phyloP scores from a whole-genome alignment of 2,113 vertebrate genomes.

The Pelvicachromis taeniatus region DNA sequence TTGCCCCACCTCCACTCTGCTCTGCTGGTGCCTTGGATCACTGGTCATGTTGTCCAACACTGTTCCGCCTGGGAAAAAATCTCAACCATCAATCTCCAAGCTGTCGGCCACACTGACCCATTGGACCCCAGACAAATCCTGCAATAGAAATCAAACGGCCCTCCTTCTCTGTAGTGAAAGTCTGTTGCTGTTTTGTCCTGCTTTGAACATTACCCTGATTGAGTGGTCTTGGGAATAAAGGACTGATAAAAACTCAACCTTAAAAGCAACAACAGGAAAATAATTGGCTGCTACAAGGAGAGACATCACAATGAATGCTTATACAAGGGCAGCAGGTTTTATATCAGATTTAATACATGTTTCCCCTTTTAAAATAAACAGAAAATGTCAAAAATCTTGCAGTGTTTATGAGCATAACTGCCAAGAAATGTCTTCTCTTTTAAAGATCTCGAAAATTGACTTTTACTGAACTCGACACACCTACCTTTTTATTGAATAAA shows the following conservation, averaged over 20 bases:
- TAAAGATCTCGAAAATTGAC: not conserved
- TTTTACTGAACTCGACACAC: not conserved
- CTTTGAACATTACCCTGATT: slow-evolving; percentile 53
- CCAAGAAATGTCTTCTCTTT: not conserved
- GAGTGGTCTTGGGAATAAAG: slow-evolving; percentile 10
- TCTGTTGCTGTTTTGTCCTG: slow-evolving; percentile 47
- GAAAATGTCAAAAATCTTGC: not conserved
- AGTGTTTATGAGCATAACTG: not conserved
- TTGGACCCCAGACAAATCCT: slow-evolving; percentile 30
- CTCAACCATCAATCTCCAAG: slow-evolving; percentile 62
- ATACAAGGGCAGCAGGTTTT: not conserved
- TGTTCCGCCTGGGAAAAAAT: slow-evolving; percentile 56
- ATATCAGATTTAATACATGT: not conserved
- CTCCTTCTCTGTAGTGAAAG: slow-evolving; percentile 34
- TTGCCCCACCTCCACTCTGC: slow-evolving; percentile 1
- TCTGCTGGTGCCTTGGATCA: slow-evolving; percentile 48
- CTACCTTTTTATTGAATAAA: not conserved
- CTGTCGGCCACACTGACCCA: slow-evolving; percentile 61
- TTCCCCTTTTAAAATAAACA: not conserved
- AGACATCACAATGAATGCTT: not conserved
- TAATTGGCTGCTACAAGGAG: slow-evolving; percentile 15
- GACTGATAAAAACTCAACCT: slow-evolving; percentile 15
- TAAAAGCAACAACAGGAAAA: slow-evolving; percentile 14
- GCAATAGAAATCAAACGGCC: slow-evolving; percentile 51
- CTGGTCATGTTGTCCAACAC: slow-evolving; percentile 54